Percentiles rank a stretch among this genome's conserved stretches.
These are phyloP conservation scores for Lamprotornis superbus DNA, from an alignment of 2,113 vertebrate species.

Conservation along the genomic window DNA sequence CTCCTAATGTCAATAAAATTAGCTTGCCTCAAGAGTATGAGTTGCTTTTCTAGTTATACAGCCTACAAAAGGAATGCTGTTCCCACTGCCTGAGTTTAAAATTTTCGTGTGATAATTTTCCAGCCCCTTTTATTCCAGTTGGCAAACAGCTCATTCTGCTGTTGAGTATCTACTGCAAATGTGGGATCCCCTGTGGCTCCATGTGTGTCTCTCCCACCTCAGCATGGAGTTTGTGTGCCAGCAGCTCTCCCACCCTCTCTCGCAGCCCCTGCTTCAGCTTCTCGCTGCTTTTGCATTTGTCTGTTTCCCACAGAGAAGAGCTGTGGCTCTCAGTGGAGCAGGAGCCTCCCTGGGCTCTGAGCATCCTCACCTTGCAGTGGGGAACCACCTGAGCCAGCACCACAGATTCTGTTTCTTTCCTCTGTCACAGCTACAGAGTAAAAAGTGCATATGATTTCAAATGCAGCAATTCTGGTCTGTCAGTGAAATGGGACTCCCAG, in stretches of 20 bases:
- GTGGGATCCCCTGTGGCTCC: background rate
- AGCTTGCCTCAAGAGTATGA: constrained; percentile 5
- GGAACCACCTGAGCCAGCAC: background rate
- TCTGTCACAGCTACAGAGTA: background rate
- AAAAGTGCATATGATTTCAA: background rate
- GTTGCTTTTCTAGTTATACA: constrained; percentile 16
- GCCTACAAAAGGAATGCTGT: background rate
- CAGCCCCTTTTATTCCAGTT: background rate
- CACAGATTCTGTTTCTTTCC: background rate
- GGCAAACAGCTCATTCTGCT: background rate
- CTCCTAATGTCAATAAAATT: constrained; percentile 53
- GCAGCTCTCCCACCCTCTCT: background rate
- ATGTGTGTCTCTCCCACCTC: background rate
- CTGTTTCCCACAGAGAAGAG: background rate
- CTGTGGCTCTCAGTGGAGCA: background rate
- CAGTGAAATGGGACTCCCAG: background rate
- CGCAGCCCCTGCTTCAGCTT: background rate
- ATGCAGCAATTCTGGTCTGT: background rate
- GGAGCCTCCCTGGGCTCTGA: background rate
- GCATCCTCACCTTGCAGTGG: background rate
- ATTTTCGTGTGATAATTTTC: background rate
- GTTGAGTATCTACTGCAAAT: background rate
- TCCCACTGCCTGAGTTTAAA: background rate
- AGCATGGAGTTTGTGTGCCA: rapidly evolving
- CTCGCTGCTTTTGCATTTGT: background rate